Evolutionary conservation across 2,113 vertebrate genomes (phyloP).

Genomic region (Anoura caudifer): DNA sequence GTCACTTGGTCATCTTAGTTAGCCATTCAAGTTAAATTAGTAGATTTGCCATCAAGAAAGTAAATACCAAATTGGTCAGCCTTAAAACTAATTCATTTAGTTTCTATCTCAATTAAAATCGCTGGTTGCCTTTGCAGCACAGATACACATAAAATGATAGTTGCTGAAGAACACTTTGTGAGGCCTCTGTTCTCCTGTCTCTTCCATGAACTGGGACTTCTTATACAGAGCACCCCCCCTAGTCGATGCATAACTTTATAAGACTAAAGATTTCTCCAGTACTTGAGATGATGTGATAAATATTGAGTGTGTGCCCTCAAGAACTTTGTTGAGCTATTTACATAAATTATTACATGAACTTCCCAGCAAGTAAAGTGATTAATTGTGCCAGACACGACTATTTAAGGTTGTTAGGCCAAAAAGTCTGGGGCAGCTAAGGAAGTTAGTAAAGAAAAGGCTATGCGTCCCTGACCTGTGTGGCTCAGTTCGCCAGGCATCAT

Average conservation of each 20-base stretch:
- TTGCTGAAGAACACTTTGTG: background rate
- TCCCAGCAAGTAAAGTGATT: conserved; percentile 46
- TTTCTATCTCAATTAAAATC: background rate
- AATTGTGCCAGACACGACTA: conserved; percentile 29
- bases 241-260: background rate
- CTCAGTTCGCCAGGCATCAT: no score
- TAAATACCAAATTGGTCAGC: background rate
- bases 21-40: conserved; percentile 9
- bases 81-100: conserved; percentile 10
- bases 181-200: background rate
- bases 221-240: background rate
- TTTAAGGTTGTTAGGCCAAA: background rate
- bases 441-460: background rate
- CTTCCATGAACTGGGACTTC: background rate
- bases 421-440: background rate
- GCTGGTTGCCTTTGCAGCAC: background rate
- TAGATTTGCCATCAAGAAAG: background rate
- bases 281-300: conserved; percentile 43
- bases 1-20: background rate
- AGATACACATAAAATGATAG: background rate
- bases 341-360: conserved; percentile 44
- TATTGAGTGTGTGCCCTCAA: background rate
- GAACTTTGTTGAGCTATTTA: conserved; percentile 37
- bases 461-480: no score
- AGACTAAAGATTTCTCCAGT: background rate